Conservation (phyloP, 1,140 invertebrate species). For the Tetramorium simillimum region DNA sequence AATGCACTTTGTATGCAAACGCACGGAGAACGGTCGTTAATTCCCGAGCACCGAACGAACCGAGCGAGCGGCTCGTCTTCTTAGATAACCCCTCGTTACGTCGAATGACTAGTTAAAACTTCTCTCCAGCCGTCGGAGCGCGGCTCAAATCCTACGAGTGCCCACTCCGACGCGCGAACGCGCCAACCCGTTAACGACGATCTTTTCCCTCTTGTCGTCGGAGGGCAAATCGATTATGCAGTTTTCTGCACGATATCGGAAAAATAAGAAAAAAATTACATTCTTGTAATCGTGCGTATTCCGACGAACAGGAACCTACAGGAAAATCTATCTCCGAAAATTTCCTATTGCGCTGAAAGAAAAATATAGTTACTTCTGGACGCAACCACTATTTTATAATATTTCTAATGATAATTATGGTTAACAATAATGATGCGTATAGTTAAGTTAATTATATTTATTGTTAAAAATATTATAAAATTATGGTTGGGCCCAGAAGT, state of each 20-base stretch:
- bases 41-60: slow-evolving; percentile 60
- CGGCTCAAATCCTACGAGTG: slow-evolving; percentile 14
- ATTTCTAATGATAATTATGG: too few species aligned
- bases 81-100: slow-evolving; percentile 58
- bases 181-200: slow-evolving; percentile 12
- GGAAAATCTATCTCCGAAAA: background rate
- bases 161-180: background rate
- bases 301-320: background rate
- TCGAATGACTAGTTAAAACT: slow-evolving; percentile 59
- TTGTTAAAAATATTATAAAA: too few species aligned
- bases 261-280: background rate
- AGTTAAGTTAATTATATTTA: too few species aligned
- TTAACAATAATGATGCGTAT: too few species aligned
- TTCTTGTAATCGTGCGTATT: background rate
- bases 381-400: too few species aligned
- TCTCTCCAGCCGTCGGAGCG: background rate
- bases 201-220: background rate
- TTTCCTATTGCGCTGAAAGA: background rate
- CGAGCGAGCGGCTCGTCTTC: slow-evolving; percentile 42
- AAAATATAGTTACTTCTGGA: too few species aligned
- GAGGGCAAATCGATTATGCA: background rate
- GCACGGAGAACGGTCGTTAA: slow-evolving; percentile 65
- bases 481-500: too few species aligned
- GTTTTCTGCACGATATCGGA: background rate
- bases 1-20: slow-evolving; percentile 74